Evolutionary conservation across 2,888 invertebrate species (phyloP).

Genomic region (Nymphalis urticae): DNA sequence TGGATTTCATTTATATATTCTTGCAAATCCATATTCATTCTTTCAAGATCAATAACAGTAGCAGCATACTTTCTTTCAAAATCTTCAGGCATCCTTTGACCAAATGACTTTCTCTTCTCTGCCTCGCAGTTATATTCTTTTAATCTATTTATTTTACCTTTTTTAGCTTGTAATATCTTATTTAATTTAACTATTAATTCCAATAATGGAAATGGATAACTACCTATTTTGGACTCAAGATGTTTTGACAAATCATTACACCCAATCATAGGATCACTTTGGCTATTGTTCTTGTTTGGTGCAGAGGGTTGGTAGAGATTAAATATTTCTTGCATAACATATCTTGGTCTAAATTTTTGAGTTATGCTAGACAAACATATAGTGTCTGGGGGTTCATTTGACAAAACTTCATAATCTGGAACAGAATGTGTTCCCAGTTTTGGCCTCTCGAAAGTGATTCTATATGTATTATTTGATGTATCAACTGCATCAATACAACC

Average conservation of each 20-base stretch:
- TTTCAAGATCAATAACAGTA: constrained; percentile 93
- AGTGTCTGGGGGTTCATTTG: constrained; percentile 95
- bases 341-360: constrained; percentile 88
- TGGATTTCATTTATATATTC: constrained; percentile 93
- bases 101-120: constrained; percentile 91
- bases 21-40: constrained; percentile 93
- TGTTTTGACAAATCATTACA: constrained; percentile 71
- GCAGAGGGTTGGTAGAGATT: constrained; percentile 66
- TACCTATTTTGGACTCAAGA: constrained; percentile 83
- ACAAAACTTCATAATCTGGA: constrained; percentile 97
- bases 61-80: constrained; percentile 95
- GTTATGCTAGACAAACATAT: constrained; percentile 92
- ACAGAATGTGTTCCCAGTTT: constrained; percentile 97
- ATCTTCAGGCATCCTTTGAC: constrained; percentile 89
- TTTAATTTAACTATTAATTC: constrained; percentile 93
- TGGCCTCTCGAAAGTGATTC: constrained; percentile 95
- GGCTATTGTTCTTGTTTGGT: constrained; percentile 64
- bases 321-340: constrained; percentile 81
- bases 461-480: constrained; percentile 95
- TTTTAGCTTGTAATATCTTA: constrained; percentile 92
- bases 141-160: constrained; percentile 88
- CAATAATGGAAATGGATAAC: constrained; percentile 91
- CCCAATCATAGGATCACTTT: constrained; percentile 88
- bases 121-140: constrained; percentile 95
- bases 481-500: constrained; percentile 97